phyloP scores from a whole-genome alignment of 2,888 invertebrate genomes.

The Sinelater perroti region DNA sequence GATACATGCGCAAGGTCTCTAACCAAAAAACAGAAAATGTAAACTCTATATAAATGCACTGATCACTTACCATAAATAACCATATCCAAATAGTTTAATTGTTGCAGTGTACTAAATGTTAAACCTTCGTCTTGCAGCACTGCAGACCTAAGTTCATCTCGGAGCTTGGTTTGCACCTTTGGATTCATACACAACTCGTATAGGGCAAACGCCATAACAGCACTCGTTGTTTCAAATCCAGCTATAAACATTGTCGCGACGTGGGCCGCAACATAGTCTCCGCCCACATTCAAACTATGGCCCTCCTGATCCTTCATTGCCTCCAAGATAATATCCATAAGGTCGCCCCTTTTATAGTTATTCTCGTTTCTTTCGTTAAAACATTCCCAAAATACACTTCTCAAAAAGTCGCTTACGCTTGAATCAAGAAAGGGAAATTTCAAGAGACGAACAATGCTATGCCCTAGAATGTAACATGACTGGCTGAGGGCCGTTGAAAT shows the following conservation, averaged over 20 bases:
- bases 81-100: constrained; percentile 64
- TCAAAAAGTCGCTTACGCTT: constrained; percentile 51
- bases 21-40: no score
- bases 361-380: constrained; percentile 50
- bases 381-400: constrained; percentile 53
- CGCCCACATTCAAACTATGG: background rate
- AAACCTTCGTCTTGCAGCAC: constrained; percentile 53
- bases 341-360: constrained; percentile 57
- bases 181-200: constrained; percentile 61
- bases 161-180: constrained; percentile 60
- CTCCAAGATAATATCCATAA: constrained; percentile 59
- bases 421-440: constrained; percentile 53
- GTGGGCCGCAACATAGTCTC: constrained; percentile 45
- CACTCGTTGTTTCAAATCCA: constrained; percentile 65
- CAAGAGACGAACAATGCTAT: constrained; percentile 46
- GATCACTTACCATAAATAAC: constrained; percentile 58
- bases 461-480: constrained; percentile 39
- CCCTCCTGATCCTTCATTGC: constrained; percentile 23
- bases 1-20: no score
- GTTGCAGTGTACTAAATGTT: constrained; percentile 60
- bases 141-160: constrained; percentile 57
- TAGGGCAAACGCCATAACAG: constrained; percentile 58
- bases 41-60: no score
- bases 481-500: constrained; percentile 40
- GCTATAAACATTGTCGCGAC: constrained; percentile 64